Conservation (phyloP, 2,113 vertebrate genomes). For the Neodon shergylaensis region DNA sequence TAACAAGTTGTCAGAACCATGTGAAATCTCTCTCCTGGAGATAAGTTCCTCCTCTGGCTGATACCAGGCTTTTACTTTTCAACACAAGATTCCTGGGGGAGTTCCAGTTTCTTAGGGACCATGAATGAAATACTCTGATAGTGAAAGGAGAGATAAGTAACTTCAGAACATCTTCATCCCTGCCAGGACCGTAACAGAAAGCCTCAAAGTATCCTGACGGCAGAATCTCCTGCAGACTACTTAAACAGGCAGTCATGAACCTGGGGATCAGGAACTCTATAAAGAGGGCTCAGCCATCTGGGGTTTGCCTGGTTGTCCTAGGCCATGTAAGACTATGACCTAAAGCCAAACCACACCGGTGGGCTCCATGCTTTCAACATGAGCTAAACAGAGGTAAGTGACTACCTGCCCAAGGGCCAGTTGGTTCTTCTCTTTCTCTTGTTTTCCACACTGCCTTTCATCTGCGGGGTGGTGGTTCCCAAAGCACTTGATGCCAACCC, state of each 20-base stretch:
- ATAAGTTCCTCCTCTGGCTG: not conserved
- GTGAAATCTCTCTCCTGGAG: not conserved
- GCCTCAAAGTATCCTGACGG: not conserved
- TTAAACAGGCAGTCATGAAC: not conserved
- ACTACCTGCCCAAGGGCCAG: not conserved
- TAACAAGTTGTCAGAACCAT: slow-evolving; percentile 6
- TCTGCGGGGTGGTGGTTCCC: not conserved
- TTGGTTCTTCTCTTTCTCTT: not conserved
- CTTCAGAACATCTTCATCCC: not conserved
- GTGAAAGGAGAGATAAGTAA: not conserved
- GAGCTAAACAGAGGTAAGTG: not conserved
- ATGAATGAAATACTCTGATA: not conserved
- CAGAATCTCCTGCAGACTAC: not conserved
- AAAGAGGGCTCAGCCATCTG: not conserved
- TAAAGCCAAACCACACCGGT: not conserved
- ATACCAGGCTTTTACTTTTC: not conserved
- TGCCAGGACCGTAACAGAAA: not conserved
- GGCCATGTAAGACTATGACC: not conserved
- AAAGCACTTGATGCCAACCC: not conserved
- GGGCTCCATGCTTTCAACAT: not conserved
- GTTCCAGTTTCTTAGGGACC: not conserved
- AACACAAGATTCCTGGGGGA: not conserved
- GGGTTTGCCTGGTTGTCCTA: not conserved
- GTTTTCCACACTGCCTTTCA: not conserved
- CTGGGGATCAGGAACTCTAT: not conserved